A percentile compares a stretch with the other conserved stretches of the same genome.
Conservation (phyloP, 2,113 vertebrate species). For the Cettia cetti region DNA sequence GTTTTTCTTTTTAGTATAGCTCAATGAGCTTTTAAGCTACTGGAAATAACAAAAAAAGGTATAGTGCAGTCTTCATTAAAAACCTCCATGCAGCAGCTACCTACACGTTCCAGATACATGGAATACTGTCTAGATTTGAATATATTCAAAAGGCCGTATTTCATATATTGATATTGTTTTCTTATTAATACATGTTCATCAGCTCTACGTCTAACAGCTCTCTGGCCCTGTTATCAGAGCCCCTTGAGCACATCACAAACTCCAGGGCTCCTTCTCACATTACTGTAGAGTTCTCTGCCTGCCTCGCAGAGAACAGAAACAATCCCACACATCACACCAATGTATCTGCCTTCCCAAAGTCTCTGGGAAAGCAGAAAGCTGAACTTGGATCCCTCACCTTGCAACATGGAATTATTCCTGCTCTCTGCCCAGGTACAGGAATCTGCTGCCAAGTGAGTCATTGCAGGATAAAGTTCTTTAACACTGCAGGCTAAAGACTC, state of each 20-base stretch:
- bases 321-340: background rate
- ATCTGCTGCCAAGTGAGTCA: background rate
- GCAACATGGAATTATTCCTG: background rate
- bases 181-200: background rate
- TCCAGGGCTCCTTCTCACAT: background rate
- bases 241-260: background rate
- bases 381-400: background rate
- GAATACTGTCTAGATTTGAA: background rate
- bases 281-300: background rate
- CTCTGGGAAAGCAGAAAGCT: background rate
- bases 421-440: background rate
- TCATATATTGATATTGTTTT: background rate
- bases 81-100: background rate
- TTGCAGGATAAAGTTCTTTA: background rate
- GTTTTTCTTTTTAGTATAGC: background rate
- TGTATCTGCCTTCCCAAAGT: background rate
- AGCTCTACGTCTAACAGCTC: background rate
- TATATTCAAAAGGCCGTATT: background rate
- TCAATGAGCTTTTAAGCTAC: background rate
- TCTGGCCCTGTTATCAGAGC: background rate
- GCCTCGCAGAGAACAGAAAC: background rate
- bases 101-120: background rate
- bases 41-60: background rate
- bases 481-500: background rate
- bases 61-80: background rate